Percentiles rank a stretch among this genome's conserved stretches.
These are phyloP conservation scores for Colostygia pectinataria DNA, from an alignment of 2,888 invertebrate species.

Conservation along the genomic window DNA sequence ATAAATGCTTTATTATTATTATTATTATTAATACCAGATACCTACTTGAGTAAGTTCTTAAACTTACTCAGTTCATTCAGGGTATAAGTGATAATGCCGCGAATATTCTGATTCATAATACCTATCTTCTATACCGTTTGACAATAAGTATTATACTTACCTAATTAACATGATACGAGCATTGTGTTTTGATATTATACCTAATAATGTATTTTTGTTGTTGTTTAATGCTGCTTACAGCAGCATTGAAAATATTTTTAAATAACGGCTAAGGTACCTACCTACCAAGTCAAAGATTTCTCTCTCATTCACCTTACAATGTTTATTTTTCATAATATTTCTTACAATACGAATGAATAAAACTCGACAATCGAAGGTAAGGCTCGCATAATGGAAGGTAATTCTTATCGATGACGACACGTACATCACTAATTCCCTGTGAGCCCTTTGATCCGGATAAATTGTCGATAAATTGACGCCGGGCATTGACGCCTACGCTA, in stretches of 20 bases:
- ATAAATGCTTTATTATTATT: too few species aligned
- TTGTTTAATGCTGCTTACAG: too few species aligned
- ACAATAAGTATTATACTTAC: neutral
- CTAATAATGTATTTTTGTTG: too few species aligned
- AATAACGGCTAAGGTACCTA: too few species aligned
- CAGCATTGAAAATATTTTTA: too few species aligned
- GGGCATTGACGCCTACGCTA: constrained; percentile 31
- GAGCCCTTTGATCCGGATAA: constrained; percentile 46
- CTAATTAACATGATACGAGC: too few species aligned
- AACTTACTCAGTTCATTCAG: neutral
- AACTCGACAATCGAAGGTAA: constrained; percentile 15
- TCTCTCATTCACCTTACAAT: too few species aligned
- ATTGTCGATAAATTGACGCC: constrained; percentile 35
- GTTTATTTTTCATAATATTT: too few species aligned
- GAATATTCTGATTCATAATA: constrained; percentile 12
- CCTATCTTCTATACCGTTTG: constrained; percentile 7
- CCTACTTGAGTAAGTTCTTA: too few species aligned
- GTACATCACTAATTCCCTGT: constrained; percentile 42
- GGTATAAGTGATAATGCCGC: constrained; percentile 22
- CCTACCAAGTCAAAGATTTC: too few species aligned
- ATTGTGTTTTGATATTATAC: too few species aligned
- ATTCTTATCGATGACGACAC: constrained; percentile 50
- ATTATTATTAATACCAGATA: too few species aligned
- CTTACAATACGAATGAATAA: constrained; percentile 3
- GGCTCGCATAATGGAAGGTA: constrained; percentile 39